Evolutionary conservation across 2,113 vertebrate species (phyloP).

Genomic region (Lagopus leucura): DNA sequence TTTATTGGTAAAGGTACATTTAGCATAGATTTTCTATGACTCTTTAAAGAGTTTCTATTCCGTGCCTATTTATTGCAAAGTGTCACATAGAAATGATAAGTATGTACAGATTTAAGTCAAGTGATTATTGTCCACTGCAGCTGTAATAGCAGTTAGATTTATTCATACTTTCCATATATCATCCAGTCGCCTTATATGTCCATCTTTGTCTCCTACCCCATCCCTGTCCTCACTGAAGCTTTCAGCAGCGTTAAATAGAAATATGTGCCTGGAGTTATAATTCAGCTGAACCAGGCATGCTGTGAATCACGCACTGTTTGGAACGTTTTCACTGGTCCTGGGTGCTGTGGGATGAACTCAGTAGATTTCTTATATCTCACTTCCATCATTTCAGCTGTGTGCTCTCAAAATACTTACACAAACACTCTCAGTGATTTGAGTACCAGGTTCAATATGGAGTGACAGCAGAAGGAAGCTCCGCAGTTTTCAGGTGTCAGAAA

Average conservation of each 20-base stretch:
- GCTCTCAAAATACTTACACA: not conserved
- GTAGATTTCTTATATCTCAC: not conserved
- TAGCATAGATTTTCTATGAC: not conserved
- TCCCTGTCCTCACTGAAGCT: not conserved
- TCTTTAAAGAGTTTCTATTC: not conserved
- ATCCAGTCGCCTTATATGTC: conserved; percentile 55
- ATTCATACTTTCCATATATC: conserved; percentile 66
- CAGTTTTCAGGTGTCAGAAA: not conserved
- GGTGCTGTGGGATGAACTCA: not conserved
- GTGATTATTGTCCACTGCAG: conserved; percentile 31
- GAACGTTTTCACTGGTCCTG: not conserved
- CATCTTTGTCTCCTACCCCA: conserved; percentile 43
- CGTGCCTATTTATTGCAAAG: conserved; percentile 20
- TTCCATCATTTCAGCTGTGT: not conserved
- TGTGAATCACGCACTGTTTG: not conserved
- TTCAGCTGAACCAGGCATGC: not conserved
- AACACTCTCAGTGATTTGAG: not conserved
- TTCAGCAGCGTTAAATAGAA: conserved; percentile 18
- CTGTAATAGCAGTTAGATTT: conserved; percentile 35
- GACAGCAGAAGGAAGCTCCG: not conserved
- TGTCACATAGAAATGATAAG: conserved; percentile 15
- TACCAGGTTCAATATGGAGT: not conserved
- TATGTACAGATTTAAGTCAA: conserved; percentile 23
- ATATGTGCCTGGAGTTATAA: not conserved
- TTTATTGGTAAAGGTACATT: not conserved